Base-by-base conservation (phyloP, 2,888 invertebrate genomes). In the Tiphia femorata region DNA sequence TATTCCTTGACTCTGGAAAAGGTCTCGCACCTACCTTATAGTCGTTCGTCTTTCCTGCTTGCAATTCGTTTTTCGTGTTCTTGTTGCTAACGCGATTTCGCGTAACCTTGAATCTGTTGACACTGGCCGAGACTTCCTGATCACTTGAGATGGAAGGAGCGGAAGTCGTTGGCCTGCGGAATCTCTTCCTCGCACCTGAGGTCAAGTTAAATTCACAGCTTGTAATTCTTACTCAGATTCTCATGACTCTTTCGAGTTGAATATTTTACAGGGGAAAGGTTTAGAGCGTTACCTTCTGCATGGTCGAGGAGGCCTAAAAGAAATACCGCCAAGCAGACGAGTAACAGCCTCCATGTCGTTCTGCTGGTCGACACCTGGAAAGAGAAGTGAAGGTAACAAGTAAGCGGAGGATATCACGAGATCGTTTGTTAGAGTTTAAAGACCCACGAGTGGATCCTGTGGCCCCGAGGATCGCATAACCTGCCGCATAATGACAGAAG, bases 121-220 rank as follows among this genome's bases (percentile, higher is more conserved):
- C 90, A 80, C 89, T 87, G 50, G 89, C 84, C 57, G 88, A 85
- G 57, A 88, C 86, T 80, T 89, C 87, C 84, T 91, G 86, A 81
- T 89, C 86, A 62, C 78, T 83, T 29, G 87, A 85, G 3, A 87
- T 85, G 62, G 88, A 86, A 25, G 89, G 87, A 53, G 87, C 85
- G 6, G 87, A 85, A 74, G 90, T 89, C 43, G 87, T 85, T 10
- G 91, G 91, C 72, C 90, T 87, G 44, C 91, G 86, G 64, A 90
- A 84, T 86, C 91, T 87, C 86, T 91, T 87, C 71, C 91, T 87
- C 46, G 88, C 87, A 68, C 86, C 91, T 91, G 84, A n/a, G n/a
- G n/a, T n/a, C n/a, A n/a, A n/a, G n/a, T n/a, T n/a, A n/a, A n/a
- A n/a, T n/a, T n/a, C n/a, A n/a, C n/a, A n/a, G n/a, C n/a, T n/a